Evolutionary conservation across 2,797 vertebrate species (phyloP).

Genomic region (Danionella dracula): DNA sequence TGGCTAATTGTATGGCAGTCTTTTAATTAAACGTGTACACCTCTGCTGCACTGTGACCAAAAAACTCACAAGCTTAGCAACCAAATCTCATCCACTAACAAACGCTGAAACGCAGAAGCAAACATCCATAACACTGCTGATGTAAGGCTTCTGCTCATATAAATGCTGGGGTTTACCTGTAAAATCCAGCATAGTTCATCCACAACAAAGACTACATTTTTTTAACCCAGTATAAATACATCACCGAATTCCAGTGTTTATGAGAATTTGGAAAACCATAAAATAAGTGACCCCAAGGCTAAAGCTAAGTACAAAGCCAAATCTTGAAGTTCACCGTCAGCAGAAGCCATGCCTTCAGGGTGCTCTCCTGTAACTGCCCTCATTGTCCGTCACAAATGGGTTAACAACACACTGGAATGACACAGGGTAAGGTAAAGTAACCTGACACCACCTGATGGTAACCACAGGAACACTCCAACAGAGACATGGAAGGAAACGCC

Average conservation of each 20-base stretch:
- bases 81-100: background rate
- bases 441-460: slow-evolving; percentile 65
- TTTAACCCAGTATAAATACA: too few species aligned
- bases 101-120: background rate
- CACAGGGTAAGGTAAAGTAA: slow-evolving; percentile 67
- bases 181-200: background rate
- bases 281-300: background rate
- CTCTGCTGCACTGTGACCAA: slow-evolving; percentile 40
- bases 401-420: slow-evolving; percentile 60
- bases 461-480: slow-evolving; percentile 60
- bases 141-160: background rate
- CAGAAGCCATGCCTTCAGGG: slow-evolving; percentile 35
- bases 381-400: slow-evolving; percentile 45
- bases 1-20: slow-evolving; percentile 54
- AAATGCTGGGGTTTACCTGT: background rate
- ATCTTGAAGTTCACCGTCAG: slow-evolving; percentile 48
- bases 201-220: background rate
- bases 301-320: slow-evolving; percentile 34
- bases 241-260: background rate
- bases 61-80: slow-evolving; percentile 54
- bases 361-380: slow-evolving; percentile 36
- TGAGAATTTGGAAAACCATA: background rate
- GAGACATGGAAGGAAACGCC: slow-evolving; percentile 46
- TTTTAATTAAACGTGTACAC: slow-evolving; percentile 61
- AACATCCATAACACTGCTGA: background rate